A percentile compares a stretch with the other conserved stretches of the same genome.
Evolutionary conservation across 2,797 vertebrate species (phyloP).

Genomic region (Gadopsis marmoratus): DNA sequence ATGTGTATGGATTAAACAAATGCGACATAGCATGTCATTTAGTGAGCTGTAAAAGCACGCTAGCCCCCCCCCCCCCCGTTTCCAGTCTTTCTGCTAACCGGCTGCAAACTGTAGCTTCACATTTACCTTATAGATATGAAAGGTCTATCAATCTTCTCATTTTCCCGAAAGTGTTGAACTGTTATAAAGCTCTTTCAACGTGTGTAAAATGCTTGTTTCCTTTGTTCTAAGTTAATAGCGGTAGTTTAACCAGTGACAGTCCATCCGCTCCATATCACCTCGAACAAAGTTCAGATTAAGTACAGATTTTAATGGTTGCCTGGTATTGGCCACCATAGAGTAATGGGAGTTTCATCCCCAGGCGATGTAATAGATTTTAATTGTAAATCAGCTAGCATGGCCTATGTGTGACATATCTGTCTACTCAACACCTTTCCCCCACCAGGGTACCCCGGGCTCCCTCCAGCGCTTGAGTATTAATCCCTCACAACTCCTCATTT

Average conservation of each 20-base stretch:
- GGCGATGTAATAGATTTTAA: slow-evolving; percentile 55
- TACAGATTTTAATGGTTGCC: slow-evolving; percentile 25
- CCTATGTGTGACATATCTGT: slow-evolving; percentile 51
- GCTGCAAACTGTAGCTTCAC: not conserved
- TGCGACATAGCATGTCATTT: not conserved
- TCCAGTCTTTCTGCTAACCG: slow-evolving; percentile 1
- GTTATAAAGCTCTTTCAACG: not conserved
- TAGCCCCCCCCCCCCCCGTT: not conserved
- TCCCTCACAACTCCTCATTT: slow-evolving; percentile 53
- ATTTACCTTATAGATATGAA: not conserved
- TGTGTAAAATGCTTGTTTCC: not conserved
- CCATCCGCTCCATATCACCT: not conserved
- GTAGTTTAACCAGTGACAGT: not conserved
- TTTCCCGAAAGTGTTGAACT: not conserved
- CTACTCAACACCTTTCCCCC: slow-evolving; percentile 48
- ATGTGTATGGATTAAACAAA: not conserved
- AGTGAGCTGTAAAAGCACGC: not conserved
- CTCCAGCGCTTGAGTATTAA: slow-evolving; percentile 46
- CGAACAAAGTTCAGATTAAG: not conserved
- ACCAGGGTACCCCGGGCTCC: slow-evolving; percentile 18
- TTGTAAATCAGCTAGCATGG: slow-evolving; percentile 37
- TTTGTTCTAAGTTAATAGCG: too few relatives aligned
- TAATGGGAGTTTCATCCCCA: slow-evolving; percentile 33
- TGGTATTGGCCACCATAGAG: slow-evolving; percentile 49
- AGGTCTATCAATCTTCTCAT: not conserved